A percentile compares a stretch with the other conserved stretches of the same genome.
Conservation (phyloP, 2,888 invertebrate species). For the Heterodera filipjevi region DNA sequence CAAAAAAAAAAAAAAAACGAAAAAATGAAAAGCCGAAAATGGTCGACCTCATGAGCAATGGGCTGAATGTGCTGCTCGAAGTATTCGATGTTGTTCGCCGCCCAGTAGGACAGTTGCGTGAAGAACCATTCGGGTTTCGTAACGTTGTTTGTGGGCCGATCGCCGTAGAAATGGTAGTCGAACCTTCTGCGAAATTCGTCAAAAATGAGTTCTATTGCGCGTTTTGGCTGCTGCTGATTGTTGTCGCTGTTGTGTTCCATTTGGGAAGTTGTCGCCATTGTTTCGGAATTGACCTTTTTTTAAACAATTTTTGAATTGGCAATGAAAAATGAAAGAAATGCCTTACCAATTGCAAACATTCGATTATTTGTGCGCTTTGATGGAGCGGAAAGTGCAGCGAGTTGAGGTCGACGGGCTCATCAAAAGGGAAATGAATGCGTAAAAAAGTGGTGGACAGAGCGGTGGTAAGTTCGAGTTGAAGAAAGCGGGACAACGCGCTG, state of each 20-base stretch:
- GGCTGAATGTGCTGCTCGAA: slow-evolving; percentile 44
- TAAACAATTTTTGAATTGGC: background rate
- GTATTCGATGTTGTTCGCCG: slow-evolving; percentile 42
- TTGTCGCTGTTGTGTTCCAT: too few relatives aligned
- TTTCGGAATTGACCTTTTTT: slow-evolving; percentile 11
- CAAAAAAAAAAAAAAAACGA: slow-evolving; percentile 12
- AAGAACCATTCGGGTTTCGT: slow-evolving; percentile 60
- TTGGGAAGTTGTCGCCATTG: background rate
- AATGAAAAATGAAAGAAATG: background rate
- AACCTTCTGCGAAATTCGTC: slow-evolving; percentile 44
- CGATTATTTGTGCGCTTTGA: slow-evolving; percentile 37
- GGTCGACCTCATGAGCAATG: slow-evolving; percentile 37
- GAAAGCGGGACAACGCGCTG: slow-evolving; percentile 22
- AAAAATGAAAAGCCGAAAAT: slow-evolving; percentile 5
- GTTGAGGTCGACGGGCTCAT: slow-evolving; percentile 42
- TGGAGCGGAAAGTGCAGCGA: slow-evolving; percentile 36
- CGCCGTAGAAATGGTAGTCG: slow-evolving; percentile 51
- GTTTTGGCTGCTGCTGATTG: too few relatives aligned
- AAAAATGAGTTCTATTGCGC: slow-evolving; percentile 33
- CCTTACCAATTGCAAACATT: slow-evolving; percentile 35
- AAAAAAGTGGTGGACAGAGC: slow-evolving; percentile 30
- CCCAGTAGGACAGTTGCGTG: slow-evolving; percentile 46
- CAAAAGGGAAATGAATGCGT: slow-evolving; percentile 46
- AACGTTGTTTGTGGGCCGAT: slow-evolving; percentile 44
- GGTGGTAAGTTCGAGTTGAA: slow-evolving; percentile 28